Evolutionary conservation across 1,140 invertebrate species (phyloP).

Genomic region (Drosophila trapezifrons): DNA sequence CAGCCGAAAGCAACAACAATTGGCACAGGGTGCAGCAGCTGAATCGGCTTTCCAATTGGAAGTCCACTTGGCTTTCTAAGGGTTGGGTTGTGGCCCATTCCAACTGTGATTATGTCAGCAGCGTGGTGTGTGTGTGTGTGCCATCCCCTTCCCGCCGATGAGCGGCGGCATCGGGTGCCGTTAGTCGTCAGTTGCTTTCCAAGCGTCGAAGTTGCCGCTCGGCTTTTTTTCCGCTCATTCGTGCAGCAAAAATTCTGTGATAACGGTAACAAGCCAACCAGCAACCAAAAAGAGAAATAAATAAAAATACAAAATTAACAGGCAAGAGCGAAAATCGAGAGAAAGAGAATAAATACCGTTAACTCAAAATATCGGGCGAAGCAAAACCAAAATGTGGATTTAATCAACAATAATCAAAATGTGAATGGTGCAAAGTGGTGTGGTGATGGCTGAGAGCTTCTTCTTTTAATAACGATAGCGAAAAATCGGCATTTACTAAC

Average conservation of each 20-base stretch:
- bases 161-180: slow-evolving; percentile 20
- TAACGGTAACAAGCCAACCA: slow-evolving; percentile 59
- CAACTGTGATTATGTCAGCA: slow-evolving; percentile 80
- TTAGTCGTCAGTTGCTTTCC: slow-evolving; percentile 77
- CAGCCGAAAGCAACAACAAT: slow-evolving; percentile 58
- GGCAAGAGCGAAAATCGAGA: slow-evolving; percentile 4
- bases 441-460: slow-evolving; percentile 29
- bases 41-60: slow-evolving; percentile 70
- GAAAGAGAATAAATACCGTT: slow-evolving; percentile 2
- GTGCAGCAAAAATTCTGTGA: slow-evolving; percentile 61
- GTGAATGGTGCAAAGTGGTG: slow-evolving; percentile 45
- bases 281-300: slow-evolving; percentile 3
- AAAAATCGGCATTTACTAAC: slow-evolving; percentile 7
- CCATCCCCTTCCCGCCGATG: slow-evolving; percentile 33
- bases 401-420: slow-evolving; percentile 44
- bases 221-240: slow-evolving; percentile 43
- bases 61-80: slow-evolving; percentile 69
- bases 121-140: slow-evolving; percentile 20
- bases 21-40: slow-evolving; percentile 73
- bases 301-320: slow-evolving; percentile 7
- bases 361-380: slow-evolving; percentile 9
- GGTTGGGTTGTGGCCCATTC: slow-evolving; percentile 70
- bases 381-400: slow-evolving; percentile 49
- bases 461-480: slow-evolving; percentile 6
- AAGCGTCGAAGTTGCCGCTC: slow-evolving; percentile 75